phyloP scores from a whole-genome alignment of 2,888 invertebrate genomes.

The Oligia latruncula region DNA sequence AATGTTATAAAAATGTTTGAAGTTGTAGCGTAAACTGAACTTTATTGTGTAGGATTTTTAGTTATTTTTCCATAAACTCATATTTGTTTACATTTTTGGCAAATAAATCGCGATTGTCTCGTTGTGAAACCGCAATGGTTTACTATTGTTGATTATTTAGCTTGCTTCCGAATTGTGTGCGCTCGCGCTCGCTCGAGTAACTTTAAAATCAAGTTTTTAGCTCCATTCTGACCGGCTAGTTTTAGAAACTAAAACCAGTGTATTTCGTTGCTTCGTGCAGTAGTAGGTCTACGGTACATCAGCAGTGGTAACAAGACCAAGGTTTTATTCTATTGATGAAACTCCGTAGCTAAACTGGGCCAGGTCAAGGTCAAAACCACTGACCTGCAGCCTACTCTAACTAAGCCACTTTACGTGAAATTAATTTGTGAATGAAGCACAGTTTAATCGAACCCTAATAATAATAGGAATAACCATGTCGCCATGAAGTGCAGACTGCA shows the following conservation, averaged over 20 bases:
- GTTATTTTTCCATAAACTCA: no score
- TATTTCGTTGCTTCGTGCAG: background rate
- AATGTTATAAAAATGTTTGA: no score
- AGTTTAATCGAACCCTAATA: background rate
- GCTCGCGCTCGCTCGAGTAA: background rate
- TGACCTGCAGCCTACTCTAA: background rate
- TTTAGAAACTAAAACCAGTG: background rate
- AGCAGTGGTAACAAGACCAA: background rate
- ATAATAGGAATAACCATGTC: conserved; percentile 1
- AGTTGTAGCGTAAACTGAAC: no score
- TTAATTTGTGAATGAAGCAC: background rate
- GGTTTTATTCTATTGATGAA: background rate
- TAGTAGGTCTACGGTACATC: no score
- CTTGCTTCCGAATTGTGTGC: background rate
- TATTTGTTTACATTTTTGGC: no score
- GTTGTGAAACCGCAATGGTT: background rate
- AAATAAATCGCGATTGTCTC: background rate
- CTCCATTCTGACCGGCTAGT: background rate
- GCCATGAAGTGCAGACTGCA: background rate
- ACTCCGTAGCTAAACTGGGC: background rate
- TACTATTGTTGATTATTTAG: background rate
- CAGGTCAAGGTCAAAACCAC: background rate
- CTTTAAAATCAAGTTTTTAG: background rate
- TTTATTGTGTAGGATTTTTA: no score
- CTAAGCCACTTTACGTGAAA: background rate